A percentile compares a stretch with the other conserved stretches of the same genome.
Conservation (phyloP, 92 coral and sea anemone species). For the Paragorgia papillata region DNA sequence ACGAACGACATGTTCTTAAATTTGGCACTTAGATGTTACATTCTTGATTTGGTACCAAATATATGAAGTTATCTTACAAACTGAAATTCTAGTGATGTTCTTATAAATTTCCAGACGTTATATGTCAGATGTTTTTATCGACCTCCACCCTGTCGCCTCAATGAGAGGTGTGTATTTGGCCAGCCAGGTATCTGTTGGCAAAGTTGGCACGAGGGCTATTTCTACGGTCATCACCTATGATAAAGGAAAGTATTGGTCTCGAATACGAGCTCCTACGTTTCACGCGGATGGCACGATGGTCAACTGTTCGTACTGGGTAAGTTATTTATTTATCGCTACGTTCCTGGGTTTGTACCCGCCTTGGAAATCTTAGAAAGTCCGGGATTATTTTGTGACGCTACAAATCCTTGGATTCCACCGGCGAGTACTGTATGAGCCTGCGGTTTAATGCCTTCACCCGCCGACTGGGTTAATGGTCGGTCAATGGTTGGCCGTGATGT, state of each 20-base stretch:
- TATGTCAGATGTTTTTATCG: slow-evolving; percentile 76
- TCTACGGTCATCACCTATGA: slow-evolving; percentile 76
- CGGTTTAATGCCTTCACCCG: too few relatives aligned
- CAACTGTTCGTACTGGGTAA: slow-evolving; percentile 73
- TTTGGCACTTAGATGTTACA: too few relatives aligned
- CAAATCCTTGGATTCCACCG: too few relatives aligned
- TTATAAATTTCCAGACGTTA: slow-evolving; percentile 61
- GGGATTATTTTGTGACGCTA: too few relatives aligned
- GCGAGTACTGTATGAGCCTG: too few relatives aligned
- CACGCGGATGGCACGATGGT: slow-evolving; percentile 62
- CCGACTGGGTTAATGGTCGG: too few relatives aligned
- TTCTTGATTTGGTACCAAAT: too few relatives aligned
- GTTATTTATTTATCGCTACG: background rate
- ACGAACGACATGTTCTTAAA: too few relatives aligned
- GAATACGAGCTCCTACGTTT: slow-evolving; percentile 62
- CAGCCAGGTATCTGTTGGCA: slow-evolving; percentile 74
- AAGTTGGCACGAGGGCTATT: slow-evolving; percentile 68
- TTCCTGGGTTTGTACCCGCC: background rate
- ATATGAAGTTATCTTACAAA: too few relatives aligned
- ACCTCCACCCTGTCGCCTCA: slow-evolving; percentile 87
- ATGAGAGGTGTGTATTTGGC: slow-evolving; percentile 91
- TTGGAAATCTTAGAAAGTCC: too few relatives aligned
- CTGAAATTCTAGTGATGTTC: background rate
- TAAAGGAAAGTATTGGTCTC: slow-evolving; percentile 84
- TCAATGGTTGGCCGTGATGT: too few relatives aligned